These are phyloP conservation scores for Ctenosaura bakeri DNA, from an alignment of 2,797 vertebrate species.

Conservation along the genomic window DNA sequence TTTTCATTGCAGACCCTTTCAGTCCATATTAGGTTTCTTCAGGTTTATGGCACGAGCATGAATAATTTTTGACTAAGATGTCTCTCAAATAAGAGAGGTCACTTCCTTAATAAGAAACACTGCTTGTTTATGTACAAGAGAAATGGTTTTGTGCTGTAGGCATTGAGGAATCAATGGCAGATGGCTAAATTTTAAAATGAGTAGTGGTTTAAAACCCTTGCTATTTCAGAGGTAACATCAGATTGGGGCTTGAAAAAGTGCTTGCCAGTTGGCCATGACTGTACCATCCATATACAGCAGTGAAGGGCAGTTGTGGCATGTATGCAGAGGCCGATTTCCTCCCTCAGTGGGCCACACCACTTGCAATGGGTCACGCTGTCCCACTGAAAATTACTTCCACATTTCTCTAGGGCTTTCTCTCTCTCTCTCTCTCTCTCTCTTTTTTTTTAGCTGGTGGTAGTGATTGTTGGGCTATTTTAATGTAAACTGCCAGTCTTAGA, in stretches of 20 bases:
- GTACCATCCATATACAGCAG: background rate
- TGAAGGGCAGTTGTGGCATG: no score
- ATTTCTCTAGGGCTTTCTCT: no score
- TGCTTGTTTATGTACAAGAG: conserved; percentile 46
- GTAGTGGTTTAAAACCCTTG: background rate
- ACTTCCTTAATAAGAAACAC: conserved; percentile 46
- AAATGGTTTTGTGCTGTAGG: background rate
- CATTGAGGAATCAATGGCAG: conserved; percentile 48
- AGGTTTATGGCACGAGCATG: conserved; percentile 40
- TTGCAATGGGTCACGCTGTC: no score
- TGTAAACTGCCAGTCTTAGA: no score
- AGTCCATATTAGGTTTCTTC: conserved; percentile 23
- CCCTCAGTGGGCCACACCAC: no score
- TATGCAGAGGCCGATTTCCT: no score
- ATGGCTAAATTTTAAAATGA: conserved; percentile 26
- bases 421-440: no score
- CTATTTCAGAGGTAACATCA: background rate
- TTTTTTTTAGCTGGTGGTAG: no score
- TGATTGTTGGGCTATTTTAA: no score
- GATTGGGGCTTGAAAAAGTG: background rate
- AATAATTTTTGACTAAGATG: conserved; percentile 49
- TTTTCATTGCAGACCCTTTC: conserved; percentile 28
- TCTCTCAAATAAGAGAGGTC: conserved; percentile 49
- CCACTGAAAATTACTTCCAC: no score
- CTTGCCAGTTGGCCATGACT: background rate